phyloP scores from a whole-genome alignment of 2,797 vertebrate species.

The Sebastes alutus region DNA sequence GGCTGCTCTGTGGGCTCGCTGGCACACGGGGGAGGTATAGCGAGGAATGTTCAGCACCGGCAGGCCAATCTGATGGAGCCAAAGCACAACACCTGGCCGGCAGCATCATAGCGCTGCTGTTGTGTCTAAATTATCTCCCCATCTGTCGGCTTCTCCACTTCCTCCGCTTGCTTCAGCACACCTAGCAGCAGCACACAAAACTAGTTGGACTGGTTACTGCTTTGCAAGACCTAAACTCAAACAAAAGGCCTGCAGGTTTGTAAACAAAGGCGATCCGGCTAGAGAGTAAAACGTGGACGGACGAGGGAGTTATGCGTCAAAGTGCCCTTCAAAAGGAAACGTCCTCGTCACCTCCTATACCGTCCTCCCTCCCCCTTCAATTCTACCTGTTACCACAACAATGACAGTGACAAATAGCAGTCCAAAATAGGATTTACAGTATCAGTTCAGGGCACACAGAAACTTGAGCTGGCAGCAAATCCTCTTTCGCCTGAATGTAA shows the following conservation, averaged over 20 bases:
- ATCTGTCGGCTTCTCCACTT: conserved; percentile 10
- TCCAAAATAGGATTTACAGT: conserved; percentile 68
- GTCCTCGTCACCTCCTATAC: conserved; percentile 28
- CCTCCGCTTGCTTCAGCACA: background rate
- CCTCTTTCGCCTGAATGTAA: conserved; percentile 56
- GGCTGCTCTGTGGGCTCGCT: conserved; percentile 29
- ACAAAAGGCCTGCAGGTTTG: conserved; percentile 42
- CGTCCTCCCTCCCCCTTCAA: background rate
- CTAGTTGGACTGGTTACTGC: conserved; percentile 69
- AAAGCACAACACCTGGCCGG: conserved; percentile 43
- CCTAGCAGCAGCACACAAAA: conserved; percentile 26
- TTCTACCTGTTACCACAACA: conserved; percentile 69
- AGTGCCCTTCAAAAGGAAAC: conserved; percentile 56
- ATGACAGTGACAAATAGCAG: conserved; percentile 68
- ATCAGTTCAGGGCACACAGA: conserved; percentile 52
- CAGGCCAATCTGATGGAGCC: conserved; percentile 10
- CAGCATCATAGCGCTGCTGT: conserved; percentile 14
- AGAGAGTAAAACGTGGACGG: background rate
- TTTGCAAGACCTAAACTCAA: conserved; percentile 17
- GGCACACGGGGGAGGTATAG: conserved; percentile 3
- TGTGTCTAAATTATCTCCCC: conserved; percentile 37
- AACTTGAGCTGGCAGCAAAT: conserved; percentile 65
- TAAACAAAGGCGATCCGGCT: conserved; percentile 31
- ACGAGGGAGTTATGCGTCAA: conserved; percentile 11
- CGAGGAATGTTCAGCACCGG: background rate